phyloP scores from a whole-genome alignment of 2,888 invertebrate genomes.

The Rhamphomyia laevipes region DNA sequence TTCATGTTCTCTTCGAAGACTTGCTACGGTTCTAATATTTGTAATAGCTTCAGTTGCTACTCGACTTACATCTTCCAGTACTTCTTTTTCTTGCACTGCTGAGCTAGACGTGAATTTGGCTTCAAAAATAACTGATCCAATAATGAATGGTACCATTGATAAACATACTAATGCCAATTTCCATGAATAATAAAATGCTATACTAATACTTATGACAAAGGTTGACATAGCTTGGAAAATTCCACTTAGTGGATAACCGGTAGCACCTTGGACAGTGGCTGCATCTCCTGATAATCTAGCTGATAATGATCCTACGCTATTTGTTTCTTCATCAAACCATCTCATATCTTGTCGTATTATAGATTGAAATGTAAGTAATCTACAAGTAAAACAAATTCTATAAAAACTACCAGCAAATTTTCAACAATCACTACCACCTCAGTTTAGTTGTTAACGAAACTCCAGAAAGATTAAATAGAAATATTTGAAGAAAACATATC shows the following conservation, averaged over 20 bases:
- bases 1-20: conserved; percentile 50
- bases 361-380: conserved; percentile 43
- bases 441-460: conserved; percentile 60
- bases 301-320: conserved; percentile 58
- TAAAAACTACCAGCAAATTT: not conserved
- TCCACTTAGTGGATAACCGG: conserved; percentile 56
- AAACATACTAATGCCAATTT: conserved; percentile 57
- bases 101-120: conserved; percentile 51
- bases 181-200: conserved; percentile 57
- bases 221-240: conserved; percentile 57
- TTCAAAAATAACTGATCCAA: conserved; percentile 55
- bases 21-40: conserved; percentile 59
- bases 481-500: conserved; percentile 58
- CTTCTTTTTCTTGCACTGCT: conserved; percentile 47
- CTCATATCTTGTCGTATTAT: conserved; percentile 63
- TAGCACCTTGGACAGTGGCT: conserved; percentile 61
- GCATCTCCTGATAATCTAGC: conserved; percentile 60
- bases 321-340: conserved; percentile 57
- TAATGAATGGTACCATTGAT: conserved; percentile 55
- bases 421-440: conserved; percentile 30
- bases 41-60: conserved; percentile 63
- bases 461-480: conserved; percentile 65
- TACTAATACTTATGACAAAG: conserved; percentile 47
- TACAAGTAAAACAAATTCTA: not conserved
- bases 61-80: conserved; percentile 54